A percentile compares a stretch with the other conserved stretches of the same genome.
These are phyloP conservation scores for Xylocampa areola DNA, from an alignment of 2,888 invertebrate species.

Conservation along the genomic window DNA sequence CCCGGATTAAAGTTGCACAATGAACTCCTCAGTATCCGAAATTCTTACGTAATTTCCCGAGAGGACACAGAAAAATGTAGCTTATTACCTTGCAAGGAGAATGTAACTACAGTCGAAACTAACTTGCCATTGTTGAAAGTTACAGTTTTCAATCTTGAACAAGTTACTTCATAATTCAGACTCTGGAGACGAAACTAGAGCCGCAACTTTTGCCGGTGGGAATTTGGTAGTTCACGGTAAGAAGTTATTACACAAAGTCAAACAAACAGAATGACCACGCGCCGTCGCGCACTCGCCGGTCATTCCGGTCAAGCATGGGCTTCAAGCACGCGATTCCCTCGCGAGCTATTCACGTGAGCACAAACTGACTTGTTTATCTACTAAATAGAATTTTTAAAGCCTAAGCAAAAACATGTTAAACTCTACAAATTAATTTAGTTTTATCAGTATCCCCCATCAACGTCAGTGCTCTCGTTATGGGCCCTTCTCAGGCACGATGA, in stretches of 20 bases:
- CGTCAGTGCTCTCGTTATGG: slow-evolving; percentile 60
- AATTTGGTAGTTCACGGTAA: slow-evolving; percentile 68
- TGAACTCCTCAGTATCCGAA: slow-evolving; percentile 52
- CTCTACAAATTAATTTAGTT: slow-evolving; percentile 68
- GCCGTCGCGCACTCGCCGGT: slow-evolving; percentile 9
- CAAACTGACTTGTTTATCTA: slow-evolving; percentile 31
- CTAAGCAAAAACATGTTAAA: slow-evolving; percentile 52
- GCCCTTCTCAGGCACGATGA: slow-evolving; percentile 65
- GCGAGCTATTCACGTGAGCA: slow-evolving; percentile 39
- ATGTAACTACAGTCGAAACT: slow-evolving; percentile 65
- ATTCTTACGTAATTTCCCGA: slow-evolving; percentile 73
- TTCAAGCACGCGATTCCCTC: slow-evolving; percentile 69
- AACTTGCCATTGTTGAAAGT: slow-evolving; percentile 70
- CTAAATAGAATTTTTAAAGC: slow-evolving; percentile 48
- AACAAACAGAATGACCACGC: slow-evolving; percentile 47
- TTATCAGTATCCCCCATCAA: slow-evolving; percentile 68
- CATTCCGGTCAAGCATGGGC: slow-evolving; percentile 42
- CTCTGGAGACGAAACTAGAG: slow-evolving; percentile 69
- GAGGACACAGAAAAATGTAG: slow-evolving; percentile 71
- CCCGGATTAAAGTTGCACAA: slow-evolving; percentile 47
- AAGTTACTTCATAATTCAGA: slow-evolving; percentile 81
- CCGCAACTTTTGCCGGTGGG: slow-evolving; percentile 67
- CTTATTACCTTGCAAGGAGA: slow-evolving; percentile 64
- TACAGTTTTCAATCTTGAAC: slow-evolving; percentile 81
- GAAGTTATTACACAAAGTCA: slow-evolving; percentile 57